Base-by-base conservation (phyloP, 2,888 invertebrate genomes). In the Sylvicola cinctus region DNA sequence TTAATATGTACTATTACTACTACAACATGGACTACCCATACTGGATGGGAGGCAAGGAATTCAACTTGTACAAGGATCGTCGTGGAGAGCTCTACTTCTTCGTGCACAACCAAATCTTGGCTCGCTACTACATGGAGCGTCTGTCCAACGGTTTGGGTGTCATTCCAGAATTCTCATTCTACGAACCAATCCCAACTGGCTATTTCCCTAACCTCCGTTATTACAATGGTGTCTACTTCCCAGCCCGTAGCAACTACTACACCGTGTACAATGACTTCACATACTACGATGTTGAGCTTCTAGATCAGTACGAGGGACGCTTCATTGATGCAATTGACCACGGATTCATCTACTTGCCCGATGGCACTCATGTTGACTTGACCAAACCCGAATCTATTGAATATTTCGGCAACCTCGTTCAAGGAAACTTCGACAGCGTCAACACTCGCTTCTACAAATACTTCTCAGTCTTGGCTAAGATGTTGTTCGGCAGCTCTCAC, bases 61-160 rank as follows among this genome's bases (percentile, higher is more conserved):
- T 60, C 37, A 57, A 55, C 11, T 36, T 59, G 31, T 42, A 56
- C 13, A 67, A 65, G 45, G 63, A 68, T 40, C 63, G 66, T 46
- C 67, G 70, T 40, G 76, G 75, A 38, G 71, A 74, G 52, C 50
- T 63, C 26, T 75, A 68, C 60, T 68, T 68, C 50, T 70, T 63
- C 58, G 60, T 63, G 48, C 70, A 74, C 48, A 70, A 74, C 46
- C 74, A 77, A 50, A 46, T 76, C 11, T 48, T 74, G 44, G 68
- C 73, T 38, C 71, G 75, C 46, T 78, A 74, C 61, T 68, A 70
- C 46, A 52, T 75, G 47, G 76, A 78, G 47, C 70, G 77, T 52
- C 54, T 73, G 36, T 63, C 71, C 23, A 68, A 74, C 42, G 68
- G 66, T 14, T 46, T 74, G 39, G 69, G 68, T 11, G 64, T 66